These are phyloP conservation scores for Melieria crassipennis DNA, from an alignment of 2,888 invertebrate genomes.

Conservation along the genomic window DNA sequence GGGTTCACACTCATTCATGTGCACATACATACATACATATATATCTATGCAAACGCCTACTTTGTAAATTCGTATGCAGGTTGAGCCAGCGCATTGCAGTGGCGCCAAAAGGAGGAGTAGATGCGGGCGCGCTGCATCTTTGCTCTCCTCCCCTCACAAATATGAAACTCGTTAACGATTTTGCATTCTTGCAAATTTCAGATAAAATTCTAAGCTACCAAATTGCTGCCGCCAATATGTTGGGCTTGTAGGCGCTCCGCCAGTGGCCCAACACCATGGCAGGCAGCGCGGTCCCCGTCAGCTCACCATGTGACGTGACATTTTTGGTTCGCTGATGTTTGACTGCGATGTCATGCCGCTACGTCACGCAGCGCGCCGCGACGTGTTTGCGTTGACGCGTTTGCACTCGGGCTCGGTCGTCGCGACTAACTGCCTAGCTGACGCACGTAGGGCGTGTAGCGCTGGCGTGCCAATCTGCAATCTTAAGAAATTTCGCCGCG, in stretches of 20 bases:
- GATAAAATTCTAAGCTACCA: neutral
- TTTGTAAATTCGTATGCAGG: too few species aligned
- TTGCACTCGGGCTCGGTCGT: constrained; percentile 18
- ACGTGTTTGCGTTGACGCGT: constrained; percentile 40
- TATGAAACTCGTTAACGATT: too few species aligned
- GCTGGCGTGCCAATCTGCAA: too few species aligned
- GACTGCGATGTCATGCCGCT: constrained; percentile 56
- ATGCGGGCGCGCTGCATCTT: too few species aligned
- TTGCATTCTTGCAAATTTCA: too few species aligned
- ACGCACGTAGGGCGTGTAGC: too few species aligned
- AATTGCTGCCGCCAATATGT: neutral
- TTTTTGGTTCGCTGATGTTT: constrained; percentile 47
- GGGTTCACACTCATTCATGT: neutral
- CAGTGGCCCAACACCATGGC: neutral
- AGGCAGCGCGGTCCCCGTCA: too few species aligned
- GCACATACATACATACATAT: neutral
- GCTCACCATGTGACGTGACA: constrained; percentile 43
- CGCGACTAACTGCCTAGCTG: neutral
- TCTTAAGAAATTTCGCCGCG: too few species aligned
- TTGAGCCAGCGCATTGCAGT: too few species aligned
- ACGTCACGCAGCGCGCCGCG: constrained; percentile 48
- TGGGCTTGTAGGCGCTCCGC: neutral
- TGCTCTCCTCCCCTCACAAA: too few species aligned
- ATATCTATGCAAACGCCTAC: neutral
- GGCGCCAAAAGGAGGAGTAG: too few species aligned